phyloP scores from a whole-genome alignment of 1,140 invertebrate genomes.

The Plodia interpunctella region DNA sequence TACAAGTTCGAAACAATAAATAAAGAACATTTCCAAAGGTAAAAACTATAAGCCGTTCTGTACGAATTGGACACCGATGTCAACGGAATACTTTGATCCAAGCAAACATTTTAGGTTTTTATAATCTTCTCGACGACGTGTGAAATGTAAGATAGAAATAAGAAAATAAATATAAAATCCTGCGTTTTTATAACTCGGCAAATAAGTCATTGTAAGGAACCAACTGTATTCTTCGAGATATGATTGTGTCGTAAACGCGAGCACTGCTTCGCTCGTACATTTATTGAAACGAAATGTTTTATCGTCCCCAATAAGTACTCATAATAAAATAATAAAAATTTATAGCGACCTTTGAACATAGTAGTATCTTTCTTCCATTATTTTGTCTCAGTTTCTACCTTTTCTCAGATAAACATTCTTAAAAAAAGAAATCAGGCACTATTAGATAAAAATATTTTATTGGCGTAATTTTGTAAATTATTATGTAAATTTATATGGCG shows the following conservation, averaged over 20 bases:
- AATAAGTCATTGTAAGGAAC: slow-evolving; percentile 62
- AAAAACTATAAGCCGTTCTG: no score
- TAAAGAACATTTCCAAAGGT: no score
- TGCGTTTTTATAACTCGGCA: slow-evolving; percentile 59
- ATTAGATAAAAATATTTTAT: no score
- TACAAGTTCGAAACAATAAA: no score
- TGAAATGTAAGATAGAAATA: slow-evolving; percentile 60
- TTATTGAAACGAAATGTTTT: slow-evolving; percentile 45
- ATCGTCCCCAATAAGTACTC: slow-evolving; percentile 8
- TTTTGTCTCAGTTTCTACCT: no score
- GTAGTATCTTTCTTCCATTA: background rate
- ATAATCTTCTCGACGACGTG: slow-evolving; percentile 53
- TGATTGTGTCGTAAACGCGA: slow-evolving; percentile 47
- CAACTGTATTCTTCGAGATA: slow-evolving; percentile 38
- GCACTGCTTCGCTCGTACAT: slow-evolving; percentile 35
- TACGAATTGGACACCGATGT: no score
- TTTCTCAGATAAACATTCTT: no score
- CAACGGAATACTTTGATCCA: slow-evolving; percentile 8
- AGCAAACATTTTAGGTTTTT: slow-evolving; percentile 46
- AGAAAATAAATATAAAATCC: slow-evolving; percentile 61
- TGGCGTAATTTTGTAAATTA: no score
- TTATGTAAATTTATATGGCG: no score
- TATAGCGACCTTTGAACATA: background rate
- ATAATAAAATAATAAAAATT: background rate
- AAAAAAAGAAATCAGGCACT: no score